Percentiles rank a stretch among this genome's conserved stretches.
phyloP scores from a whole-genome alignment of 2,797 vertebrate genomes.

The Alouatta caraya region DNA sequence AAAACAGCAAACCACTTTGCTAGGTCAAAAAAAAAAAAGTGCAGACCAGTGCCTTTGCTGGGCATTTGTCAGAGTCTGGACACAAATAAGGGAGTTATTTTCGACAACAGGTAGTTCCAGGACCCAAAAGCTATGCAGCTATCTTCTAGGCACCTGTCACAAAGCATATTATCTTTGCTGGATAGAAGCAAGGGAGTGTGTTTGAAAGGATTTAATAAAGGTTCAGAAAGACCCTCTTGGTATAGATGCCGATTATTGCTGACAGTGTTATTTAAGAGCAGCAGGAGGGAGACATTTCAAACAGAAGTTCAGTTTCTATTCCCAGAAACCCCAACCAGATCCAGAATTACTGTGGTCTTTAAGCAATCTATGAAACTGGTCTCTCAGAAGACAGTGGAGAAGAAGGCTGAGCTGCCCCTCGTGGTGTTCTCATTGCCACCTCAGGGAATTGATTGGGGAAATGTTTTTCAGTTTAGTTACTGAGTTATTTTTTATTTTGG shows the following conservation, averaged over 20 bases:
- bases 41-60: constrained; percentile 25
- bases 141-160: constrained; percentile 53
- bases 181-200: constrained; percentile 42
- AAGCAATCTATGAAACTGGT: constrained; percentile 21
- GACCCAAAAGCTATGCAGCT: constrained; percentile 44
- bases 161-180: constrained; percentile 58
- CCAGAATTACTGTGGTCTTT: neutral
- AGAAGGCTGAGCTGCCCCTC: neutral
- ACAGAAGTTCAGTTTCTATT: constrained; percentile 62
- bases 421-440: neutral
- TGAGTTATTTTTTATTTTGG: neutral
- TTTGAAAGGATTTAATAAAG: constrained; percentile 71
- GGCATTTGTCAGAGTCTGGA: constrained; percentile 6
- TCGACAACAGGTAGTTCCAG: constrained; percentile 37
- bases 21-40: constrained; percentile 20
- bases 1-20: neutral
- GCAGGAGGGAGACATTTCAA: constrained; percentile 62
- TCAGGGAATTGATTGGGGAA: neutral
- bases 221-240: constrained; percentile 45
- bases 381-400: neutral
- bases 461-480: neutral
- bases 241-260: constrained; percentile 69
- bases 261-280: constrained; percentile 67
- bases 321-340: constrained; percentile 43
- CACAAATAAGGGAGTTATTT: constrained; percentile 59